These are phyloP conservation scores for Phania funesta DNA, from an alignment of 2,888 invertebrate species.

Conservation along the genomic window DNA sequence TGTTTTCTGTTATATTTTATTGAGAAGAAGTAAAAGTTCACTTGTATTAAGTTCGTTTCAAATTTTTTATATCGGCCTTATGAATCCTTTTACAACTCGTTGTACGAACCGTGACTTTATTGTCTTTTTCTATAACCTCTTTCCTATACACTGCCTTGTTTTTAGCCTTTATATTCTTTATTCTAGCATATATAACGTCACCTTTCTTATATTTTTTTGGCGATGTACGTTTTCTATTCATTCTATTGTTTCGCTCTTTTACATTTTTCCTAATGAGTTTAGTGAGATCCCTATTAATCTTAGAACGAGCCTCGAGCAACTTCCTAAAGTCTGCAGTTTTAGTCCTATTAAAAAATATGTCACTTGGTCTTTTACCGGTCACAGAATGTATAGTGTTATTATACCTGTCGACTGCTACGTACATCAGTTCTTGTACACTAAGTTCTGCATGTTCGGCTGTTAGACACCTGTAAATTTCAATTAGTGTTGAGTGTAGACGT, in stretches of 20 bases:
- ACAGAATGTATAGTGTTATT: slow-evolving; percentile 67
- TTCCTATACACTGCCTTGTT: neutral
- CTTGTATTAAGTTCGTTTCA: neutral
- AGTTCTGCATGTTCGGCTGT: slow-evolving; percentile 38
- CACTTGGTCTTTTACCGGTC: slow-evolving; percentile 32
- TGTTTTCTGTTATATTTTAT: no score
- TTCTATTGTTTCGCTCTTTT: neutral
- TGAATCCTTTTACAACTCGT: neutral
- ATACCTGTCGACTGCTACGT: slow-evolving; percentile 62
- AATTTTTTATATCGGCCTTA: neutral
- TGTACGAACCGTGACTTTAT: neutral
- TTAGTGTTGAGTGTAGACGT: slow-evolving; percentile 60
- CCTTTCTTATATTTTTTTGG: neutral
- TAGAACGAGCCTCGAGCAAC: neutral
- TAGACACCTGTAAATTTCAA: slow-evolving; percentile 65
- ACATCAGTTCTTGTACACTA: slow-evolving; percentile 25
- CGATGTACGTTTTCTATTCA: neutral
- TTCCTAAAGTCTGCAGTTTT: neutral
- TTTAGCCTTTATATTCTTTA: neutral
- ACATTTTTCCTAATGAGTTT: neutral
- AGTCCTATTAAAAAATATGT: neutral
- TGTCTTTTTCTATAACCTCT: neutral
- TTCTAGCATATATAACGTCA: neutral
- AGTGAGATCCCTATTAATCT: neutral
- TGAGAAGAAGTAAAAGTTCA: no score